Percentiles rank a stretch among this genome's conserved stretches.
These are phyloP conservation scores for Mixornis gularis DNA, from an alignment of 2,113 vertebrate genomes.

Conservation along the genomic window DNA sequence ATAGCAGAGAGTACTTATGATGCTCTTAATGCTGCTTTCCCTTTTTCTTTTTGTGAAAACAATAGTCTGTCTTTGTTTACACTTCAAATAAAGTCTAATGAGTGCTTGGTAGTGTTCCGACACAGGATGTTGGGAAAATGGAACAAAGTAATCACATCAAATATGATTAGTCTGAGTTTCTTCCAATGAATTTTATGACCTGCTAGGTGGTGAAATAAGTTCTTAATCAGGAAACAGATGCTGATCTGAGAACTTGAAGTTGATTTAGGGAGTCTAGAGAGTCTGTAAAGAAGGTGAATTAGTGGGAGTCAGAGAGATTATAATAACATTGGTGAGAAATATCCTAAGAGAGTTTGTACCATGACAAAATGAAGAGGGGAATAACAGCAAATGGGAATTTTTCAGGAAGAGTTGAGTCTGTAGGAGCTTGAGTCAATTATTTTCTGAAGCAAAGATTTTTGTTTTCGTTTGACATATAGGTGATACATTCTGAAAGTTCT, in stretches of 20 bases:
- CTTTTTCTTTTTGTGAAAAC: conserved; percentile 6
- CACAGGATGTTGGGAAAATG: conserved; percentile 23
- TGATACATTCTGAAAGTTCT: background rate
- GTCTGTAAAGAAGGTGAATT: background rate
- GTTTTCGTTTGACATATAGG: background rate
- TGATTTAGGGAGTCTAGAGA: background rate
- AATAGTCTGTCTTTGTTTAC: background rate
- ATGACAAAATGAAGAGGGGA: background rate
- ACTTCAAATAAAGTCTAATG: conserved; percentile 30
- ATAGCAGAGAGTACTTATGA: background rate
- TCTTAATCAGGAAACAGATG: conserved; percentile 3
- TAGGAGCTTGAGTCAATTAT: background rate
- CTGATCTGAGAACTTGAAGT: background rate
- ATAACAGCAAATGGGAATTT: background rate
- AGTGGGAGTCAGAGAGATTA: background rate
- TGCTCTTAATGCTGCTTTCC: background rate
- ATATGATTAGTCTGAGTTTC: conserved; percentile 14
- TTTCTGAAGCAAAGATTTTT: background rate
- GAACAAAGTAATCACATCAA: conserved; percentile 5
- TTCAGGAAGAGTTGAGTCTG: background rate
- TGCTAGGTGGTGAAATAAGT: conserved; percentile 17
- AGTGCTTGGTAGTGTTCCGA: conserved; percentile 2
- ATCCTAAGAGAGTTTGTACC: background rate
- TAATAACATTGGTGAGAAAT: background rate
- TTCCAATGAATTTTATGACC: conserved; percentile 21